A percentile compares a stretch with the other conserved stretches of the same genome.
Evolutionary conservation across 2,888 invertebrate genomes (phyloP).

Genomic region (Coenonympha glycerion): DNA sequence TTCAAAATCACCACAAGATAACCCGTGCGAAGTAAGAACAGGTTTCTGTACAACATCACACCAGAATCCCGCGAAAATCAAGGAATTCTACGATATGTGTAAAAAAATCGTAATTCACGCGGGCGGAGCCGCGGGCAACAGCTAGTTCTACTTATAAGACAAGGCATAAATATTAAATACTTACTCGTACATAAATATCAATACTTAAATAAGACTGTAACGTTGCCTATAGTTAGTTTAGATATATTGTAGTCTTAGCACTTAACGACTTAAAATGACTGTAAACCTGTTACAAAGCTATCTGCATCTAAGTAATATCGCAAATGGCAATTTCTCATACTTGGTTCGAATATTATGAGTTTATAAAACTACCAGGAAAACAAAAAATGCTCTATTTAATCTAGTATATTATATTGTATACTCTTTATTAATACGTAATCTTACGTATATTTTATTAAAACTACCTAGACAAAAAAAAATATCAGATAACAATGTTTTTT

Average conservation of each 20-base stretch:
- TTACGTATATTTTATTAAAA: no score
- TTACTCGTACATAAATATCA: no score
- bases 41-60: no score
- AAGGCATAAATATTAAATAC: constrained; percentile 5
- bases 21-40: no score
- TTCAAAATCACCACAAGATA: no score
- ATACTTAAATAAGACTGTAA: constrained; percentile 39
- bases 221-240: constrained; percentile 39
- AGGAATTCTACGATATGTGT: no score
- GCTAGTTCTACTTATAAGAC: background rate
- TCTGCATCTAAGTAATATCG: background rate
- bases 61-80: no score
- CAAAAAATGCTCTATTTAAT: background rate
- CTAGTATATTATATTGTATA: background rate
- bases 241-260: constrained; percentile 23
- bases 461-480: no score
- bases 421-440: background rate
- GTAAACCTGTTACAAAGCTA: background rate
- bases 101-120: no score
- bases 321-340: background rate
- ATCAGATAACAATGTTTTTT: no score
- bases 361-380: background rate
- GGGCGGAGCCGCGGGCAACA: no score
- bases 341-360: background rate
- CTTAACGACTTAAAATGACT: constrained; percentile 7